Evolutionary conservation across 2,113 vertebrate genomes (phyloP), one percentile per base, ranked within the genome.

Genomic region (Entomyzon cyanotis): DNA sequence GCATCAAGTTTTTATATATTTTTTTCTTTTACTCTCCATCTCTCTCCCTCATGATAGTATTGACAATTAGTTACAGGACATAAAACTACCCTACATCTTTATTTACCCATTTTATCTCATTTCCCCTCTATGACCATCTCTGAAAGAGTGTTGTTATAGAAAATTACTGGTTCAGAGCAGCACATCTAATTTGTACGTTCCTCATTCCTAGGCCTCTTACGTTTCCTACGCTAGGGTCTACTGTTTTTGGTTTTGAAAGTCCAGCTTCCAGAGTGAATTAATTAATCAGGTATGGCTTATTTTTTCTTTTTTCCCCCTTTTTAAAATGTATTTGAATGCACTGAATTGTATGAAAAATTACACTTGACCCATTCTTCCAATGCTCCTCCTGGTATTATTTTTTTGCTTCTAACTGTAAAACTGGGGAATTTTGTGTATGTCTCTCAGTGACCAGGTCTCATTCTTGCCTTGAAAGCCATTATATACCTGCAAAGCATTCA

Each of bases 1-100:
- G 11, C 30, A 50, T 27, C 0, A 2, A 77, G 7, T 1, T 21
- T 22, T 1, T 2, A 4, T 12, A 17, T 6, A 5, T 11, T 10
- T 47, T 49, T 74, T 41, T 69, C 35, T 31, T 80, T 73, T 35
- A 27, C 12, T 30, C 24, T 17, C 6, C 2, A 24, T 58, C 9
- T 41, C 23, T n/a, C 23, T 79, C 14, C 15, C 22, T 90, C 14
- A 9, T 3, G 6, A 5, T 67, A 71, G 22, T 55, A 58, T 10
- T 83, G 20, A 28, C 10, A 78, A 39, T 63, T 62, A 37, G 63
- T 67, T 35, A 49, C 9, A 81, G 39, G 41, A 28, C 28, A 37
- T 39, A 56, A 68, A 85, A 30, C 13, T 59, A 33, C 16, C 17
- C 10, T 41, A 41, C 6, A 37, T 55, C 30, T 85, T 82, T 85